A percentile compares a stretch with the other conserved stretches of the same genome.
Conservation (phyloP, 1,140 invertebrate species). For the Dufourea novaeangliae region DNA sequence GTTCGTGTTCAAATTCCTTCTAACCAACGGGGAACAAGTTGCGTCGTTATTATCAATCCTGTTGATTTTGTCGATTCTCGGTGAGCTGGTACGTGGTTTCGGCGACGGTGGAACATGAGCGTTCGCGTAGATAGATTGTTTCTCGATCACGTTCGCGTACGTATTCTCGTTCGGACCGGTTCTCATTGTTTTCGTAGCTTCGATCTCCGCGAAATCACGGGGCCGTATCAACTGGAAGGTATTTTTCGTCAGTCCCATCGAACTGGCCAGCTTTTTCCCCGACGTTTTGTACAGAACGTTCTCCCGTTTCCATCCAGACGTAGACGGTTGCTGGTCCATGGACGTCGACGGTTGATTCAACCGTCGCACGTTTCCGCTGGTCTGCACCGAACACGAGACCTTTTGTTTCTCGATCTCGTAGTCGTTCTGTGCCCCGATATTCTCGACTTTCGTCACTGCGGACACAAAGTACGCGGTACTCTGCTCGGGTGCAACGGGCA, state of each 20-base stretch:
- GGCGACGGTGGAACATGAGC: constrained; percentile 43
- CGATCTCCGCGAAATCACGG: constrained; percentile 81
- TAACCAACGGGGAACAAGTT: neutral
- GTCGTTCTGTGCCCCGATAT: constrained; percentile 34
- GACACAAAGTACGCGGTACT: constrained; percentile 56
- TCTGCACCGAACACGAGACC: constrained; percentile 82
- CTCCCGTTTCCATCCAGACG: constrained; percentile 61
- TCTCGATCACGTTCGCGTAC: constrained; percentile 79
- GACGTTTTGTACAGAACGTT: constrained; percentile 71
- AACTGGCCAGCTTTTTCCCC: constrained; percentile 57
- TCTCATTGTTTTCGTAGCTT: constrained; percentile 76
- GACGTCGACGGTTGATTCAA: constrained; percentile 61
- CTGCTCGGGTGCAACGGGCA: neutral
- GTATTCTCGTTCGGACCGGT: constrained; percentile 65
- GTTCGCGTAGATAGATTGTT: constrained; percentile 71
- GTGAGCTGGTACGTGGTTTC: constrained; percentile 25
- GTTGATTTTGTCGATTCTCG: neutral
- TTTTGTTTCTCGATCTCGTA: constrained; percentile 74
- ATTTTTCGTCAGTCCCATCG: constrained; percentile 65
- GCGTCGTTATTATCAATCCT: constrained; percentile 17
- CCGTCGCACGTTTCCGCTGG: constrained; percentile 79
- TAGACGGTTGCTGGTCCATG: constrained; percentile 44
- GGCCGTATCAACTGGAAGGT: constrained; percentile 81
- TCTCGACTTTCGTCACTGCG: constrained; percentile 38
- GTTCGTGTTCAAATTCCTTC: constrained; percentile 14